Percentiles rank a stretch among this genome's conserved stretches.
Evolutionary conservation across 2,888 invertebrate species (phyloP).

Genomic region (Stegana nigrithorax): DNA sequence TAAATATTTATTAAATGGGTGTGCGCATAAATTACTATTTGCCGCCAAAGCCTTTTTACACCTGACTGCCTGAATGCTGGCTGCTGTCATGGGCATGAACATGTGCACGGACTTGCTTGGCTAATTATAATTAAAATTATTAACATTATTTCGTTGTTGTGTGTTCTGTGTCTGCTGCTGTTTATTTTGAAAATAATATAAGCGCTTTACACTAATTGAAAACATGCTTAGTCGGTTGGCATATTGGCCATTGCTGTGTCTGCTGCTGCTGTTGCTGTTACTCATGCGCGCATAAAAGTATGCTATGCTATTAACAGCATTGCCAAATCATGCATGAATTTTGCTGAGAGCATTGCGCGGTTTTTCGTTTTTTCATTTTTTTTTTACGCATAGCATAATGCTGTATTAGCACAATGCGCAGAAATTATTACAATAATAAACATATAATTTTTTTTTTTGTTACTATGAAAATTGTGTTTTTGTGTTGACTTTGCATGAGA

Average conservation of each 20-base stretch:
- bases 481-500: too few species aligned
- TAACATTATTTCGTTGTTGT: neutral
- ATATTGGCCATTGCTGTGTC: too few species aligned
- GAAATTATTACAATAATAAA: slow-evolving; percentile 2
- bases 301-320: neutral
- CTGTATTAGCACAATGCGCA: neutral
- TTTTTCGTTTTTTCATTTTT: too few species aligned
- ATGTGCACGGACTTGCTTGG: neutral
- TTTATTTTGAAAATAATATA: neutral
- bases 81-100: too few species aligned
- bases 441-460: neutral
- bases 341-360: slow-evolving; percentile 1
- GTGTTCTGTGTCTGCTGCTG: neutral
- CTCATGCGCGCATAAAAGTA: neutral
- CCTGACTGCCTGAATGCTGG: too few species aligned
- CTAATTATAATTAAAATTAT: neutral
- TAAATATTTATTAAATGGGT: neutral
- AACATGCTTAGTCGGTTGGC: neutral
- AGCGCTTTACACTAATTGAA: neutral
- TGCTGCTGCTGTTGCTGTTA: too few species aligned
- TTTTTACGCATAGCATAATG: neutral
- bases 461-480: too few species aligned
- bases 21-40: neutral
- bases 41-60: neutral
- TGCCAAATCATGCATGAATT: slow-evolving; percentile 1